phyloP scores from a whole-genome alignment of 2,113 vertebrate species.

The Rhodinocichla rosea region DNA sequence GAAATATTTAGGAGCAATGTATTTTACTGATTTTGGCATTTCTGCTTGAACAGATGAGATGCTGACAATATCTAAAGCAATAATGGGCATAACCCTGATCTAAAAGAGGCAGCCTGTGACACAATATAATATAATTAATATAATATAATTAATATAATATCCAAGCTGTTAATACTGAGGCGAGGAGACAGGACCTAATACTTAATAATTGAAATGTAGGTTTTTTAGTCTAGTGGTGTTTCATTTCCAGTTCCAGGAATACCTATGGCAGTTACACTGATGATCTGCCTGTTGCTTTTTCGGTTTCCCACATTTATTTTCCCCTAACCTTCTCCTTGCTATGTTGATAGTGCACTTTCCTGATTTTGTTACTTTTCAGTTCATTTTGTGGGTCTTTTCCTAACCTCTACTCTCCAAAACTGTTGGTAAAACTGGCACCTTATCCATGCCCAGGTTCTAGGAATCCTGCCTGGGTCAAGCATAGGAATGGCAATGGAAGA shows the following conservation, averaged over 20 bases:
- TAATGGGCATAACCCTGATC: background rate
- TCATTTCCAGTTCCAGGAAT: background rate
- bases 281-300: background rate
- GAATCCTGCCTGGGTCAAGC: background rate
- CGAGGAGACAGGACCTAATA: background rate
- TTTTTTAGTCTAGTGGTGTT: background rate
- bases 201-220: background rate
- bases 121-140: background rate
- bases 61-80: background rate
- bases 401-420: background rate
- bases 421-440: background rate
- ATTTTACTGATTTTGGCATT: background rate
- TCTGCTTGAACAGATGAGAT: background rate
- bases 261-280: rapidly evolving
- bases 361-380: background rate
- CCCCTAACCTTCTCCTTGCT: background rate
- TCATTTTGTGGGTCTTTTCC: background rate
- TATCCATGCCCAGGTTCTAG: background rate
- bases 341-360: background rate
- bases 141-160: background rate
- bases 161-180: background rate
- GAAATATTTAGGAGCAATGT: background rate
- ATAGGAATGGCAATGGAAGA: background rate
- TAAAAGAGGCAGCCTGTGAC: background rate
- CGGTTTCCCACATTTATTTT: background rate